phyloP scores from a whole-genome alignment of 2,888 invertebrate genomes.

The Heliconius cydno region DNA sequence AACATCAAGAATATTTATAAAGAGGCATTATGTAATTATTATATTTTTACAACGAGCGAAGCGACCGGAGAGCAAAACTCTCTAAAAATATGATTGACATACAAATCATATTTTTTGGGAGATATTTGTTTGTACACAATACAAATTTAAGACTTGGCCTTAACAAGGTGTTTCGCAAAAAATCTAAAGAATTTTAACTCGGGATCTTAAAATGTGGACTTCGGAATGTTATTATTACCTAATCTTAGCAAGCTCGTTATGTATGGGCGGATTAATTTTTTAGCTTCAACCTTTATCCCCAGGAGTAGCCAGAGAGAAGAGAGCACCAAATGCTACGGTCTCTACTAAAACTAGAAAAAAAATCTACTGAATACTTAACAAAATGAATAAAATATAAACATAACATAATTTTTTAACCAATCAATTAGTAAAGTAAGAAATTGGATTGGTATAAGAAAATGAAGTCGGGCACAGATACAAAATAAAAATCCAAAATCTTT shows the following conservation, averaged over 20 bases:
- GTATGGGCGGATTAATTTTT: too few relatives aligned
- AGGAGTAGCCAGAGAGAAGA: background rate
- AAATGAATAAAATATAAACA: background rate
- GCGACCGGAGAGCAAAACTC: too few relatives aligned
- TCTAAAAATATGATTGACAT: too few relatives aligned
- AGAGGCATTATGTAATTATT: too few relatives aligned
- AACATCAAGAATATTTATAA: too few relatives aligned
- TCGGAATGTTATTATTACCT: slow-evolving; percentile 40
- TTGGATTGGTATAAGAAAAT: slow-evolving; percentile 63
- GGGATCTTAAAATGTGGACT: slow-evolving; percentile 40
- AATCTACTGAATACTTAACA: background rate
- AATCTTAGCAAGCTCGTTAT: slow-evolving; percentile 1
- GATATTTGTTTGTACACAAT: background rate
- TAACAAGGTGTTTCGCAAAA: slow-evolving; percentile 47
- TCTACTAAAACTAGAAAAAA: background rate
- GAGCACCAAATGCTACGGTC: background rate
- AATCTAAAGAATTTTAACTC: slow-evolving; percentile 53
- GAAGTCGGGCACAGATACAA: background rate
- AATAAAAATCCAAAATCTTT: slow-evolving; percentile 20
- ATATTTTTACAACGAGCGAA: too few relatives aligned
- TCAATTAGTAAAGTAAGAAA: slow-evolving; percentile 73
- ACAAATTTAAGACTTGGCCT: slow-evolving; percentile 28
- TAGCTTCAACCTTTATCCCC: too few relatives aligned
- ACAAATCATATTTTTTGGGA: too few relatives aligned
- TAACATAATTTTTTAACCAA: slow-evolving; percentile 56